Evolutionary conservation across 2,113 vertebrate genomes (phyloP).

Genomic region (Pelvicachromis taeniatus): DNA sequence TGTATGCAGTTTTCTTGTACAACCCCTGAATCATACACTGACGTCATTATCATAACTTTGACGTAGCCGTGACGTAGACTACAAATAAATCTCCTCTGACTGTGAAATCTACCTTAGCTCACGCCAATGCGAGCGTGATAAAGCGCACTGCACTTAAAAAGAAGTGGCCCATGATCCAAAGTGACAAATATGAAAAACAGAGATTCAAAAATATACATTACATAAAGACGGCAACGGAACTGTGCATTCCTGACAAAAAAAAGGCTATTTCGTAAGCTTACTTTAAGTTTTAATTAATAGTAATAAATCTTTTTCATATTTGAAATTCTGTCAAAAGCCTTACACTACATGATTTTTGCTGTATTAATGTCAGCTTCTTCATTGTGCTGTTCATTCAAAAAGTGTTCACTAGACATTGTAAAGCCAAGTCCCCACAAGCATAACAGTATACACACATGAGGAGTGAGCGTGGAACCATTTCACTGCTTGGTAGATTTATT

Average conservation of each 20-base stretch:
- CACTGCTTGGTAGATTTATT: slow-evolving; percentile 8
- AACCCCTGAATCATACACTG: not conserved
- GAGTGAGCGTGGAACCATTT: not conserved
- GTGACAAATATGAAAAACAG: not conserved
- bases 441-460: not conserved
- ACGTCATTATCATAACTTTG: not conserved
- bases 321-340: not conserved
- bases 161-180: not conserved
- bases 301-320: not conserved
- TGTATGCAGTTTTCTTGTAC: not conserved
- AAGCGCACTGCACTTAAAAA: not conserved
- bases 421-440: not conserved
- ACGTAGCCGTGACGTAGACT: not conserved
- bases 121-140: not conserved
- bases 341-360: not conserved
- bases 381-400: not conserved
- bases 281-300: not conserved
- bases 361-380: not conserved
- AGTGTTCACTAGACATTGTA: not conserved
- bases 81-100: not conserved
- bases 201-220: not conserved
- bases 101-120: not conserved
- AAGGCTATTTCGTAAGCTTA: not conserved
- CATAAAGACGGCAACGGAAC: not conserved
- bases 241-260: not conserved